Conservation (phyloP, 2,113 vertebrate species). For the Cyrtonyx montezumae region DNA sequence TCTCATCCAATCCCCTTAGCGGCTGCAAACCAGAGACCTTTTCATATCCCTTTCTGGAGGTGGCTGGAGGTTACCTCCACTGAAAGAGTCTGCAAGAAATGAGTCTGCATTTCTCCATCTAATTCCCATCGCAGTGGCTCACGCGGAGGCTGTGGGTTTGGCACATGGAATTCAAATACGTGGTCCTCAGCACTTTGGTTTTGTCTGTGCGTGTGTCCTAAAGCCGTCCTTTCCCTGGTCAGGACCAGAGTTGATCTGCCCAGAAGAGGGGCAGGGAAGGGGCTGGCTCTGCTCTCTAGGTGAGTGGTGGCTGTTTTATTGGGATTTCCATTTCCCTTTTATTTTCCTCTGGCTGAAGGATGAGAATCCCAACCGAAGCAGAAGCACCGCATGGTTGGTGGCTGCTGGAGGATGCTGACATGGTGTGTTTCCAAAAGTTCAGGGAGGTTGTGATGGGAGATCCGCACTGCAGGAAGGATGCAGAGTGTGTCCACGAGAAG, state of each 20-base stretch:
- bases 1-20: conserved; percentile 62
- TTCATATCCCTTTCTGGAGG: conserved; percentile 44
- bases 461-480: background rate
- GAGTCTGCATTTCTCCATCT: conserved; percentile 26
- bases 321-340: background rate
- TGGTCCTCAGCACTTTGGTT: background rate
- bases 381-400: background rate
- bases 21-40: conserved; percentile 37
- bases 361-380: conserved; percentile 1
- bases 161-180: rapidly evolving
- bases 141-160: background rate
- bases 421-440: background rate
- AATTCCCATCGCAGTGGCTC: background rate
- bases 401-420: background rate
- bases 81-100: background rate
- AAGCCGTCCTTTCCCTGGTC: rapidly evolving
- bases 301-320: background rate
- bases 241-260: background rate
- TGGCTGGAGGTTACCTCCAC: background rate
- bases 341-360: background rate
- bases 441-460: background rate
- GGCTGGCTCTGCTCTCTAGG: background rate
- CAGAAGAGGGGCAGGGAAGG: background rate
- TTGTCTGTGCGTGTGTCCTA: rapidly evolving
- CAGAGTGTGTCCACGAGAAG: background rate